Evolutionary conservation across 2,888 invertebrate genomes (phyloP).

Genomic region (Parnassius smintheus): DNA sequence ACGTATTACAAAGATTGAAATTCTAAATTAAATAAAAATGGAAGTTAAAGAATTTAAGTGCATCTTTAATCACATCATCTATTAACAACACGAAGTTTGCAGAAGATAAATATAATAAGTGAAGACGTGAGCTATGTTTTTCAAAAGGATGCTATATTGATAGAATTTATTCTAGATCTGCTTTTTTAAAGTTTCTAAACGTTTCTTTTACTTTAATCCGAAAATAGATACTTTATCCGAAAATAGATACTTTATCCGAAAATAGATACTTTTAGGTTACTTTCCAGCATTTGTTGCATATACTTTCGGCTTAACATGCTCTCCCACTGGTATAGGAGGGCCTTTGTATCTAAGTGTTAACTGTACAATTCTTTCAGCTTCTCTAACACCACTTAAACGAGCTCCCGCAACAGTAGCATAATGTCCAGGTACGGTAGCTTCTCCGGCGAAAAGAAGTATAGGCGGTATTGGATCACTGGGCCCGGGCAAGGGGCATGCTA

Average conservation of each 20-base stretch:
- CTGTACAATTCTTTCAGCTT: conserved; percentile 87
- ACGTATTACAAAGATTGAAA: no score
- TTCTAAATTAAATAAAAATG: neutral
- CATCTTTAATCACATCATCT: conserved; percentile 43
- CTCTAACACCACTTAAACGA: conserved; percentile 87
- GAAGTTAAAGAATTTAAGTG: conserved; percentile 10
- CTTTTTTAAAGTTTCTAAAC: no score
- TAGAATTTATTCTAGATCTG: no score
- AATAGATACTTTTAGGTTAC: neutral
- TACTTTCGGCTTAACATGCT: conserved; percentile 8
- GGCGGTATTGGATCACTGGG: conserved; percentile 84
- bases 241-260: no score
- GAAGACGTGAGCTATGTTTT: conserved; percentile 15
- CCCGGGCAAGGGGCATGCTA: conserved; percentile 84
- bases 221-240: no score
- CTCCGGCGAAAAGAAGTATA: conserved; percentile 89
- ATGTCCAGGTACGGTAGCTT: conserved; percentile 88
- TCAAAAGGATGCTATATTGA: neutral
- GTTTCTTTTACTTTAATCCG: no score
- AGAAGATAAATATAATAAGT: conserved; percentile 44
- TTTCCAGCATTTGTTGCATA: conserved; percentile 6
- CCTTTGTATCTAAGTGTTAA: conserved; percentile 79
- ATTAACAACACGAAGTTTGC: conserved; percentile 46
- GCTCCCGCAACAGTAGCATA: conserved; percentile 90
- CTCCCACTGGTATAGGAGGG: conserved; percentile 52